These are phyloP conservation scores for Cinara cedri DNA, from an alignment of 2,888 invertebrate genomes.

Conservation along the genomic window DNA sequence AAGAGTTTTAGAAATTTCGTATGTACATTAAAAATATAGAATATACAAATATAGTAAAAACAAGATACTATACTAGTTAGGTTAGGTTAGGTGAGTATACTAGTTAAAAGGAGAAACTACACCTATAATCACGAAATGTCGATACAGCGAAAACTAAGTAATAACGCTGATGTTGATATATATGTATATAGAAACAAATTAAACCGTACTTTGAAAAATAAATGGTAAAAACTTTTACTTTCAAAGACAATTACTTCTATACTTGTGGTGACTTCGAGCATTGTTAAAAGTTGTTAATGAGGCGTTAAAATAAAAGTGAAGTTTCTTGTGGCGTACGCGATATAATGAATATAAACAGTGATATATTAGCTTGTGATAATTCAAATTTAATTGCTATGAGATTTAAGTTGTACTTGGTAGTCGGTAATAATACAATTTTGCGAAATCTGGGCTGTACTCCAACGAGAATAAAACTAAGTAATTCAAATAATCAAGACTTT, in stretches of 20 bases:
- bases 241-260: constrained; percentile 29
- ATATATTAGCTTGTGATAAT: constrained; percentile 53
- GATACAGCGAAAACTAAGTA: not conserved
- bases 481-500: constrained; percentile 18
- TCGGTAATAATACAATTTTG: constrained; percentile 15
- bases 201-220: constrained; percentile 9
- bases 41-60: no score
- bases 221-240: constrained; percentile 23
- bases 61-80: not conserved
- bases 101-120: not conserved
- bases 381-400: constrained; percentile 49
- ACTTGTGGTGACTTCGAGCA: constrained; percentile 7
- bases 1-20: no score
- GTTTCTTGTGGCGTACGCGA: not conserved
- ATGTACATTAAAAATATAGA: no score
- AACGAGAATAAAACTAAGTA: constrained; percentile 9
- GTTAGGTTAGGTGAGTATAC: no score
- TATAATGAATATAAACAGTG: constrained; percentile 52
- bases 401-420: constrained; percentile 30
- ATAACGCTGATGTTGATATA: not conserved
- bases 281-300: constrained; percentile 53
- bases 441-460: not conserved
- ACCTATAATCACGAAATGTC: not conserved
- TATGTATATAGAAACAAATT: not conserved
- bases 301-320: constrained; percentile 52